Evolutionary conservation across 2,888 invertebrate species (phyloP), one percentile per base, ranked within the genome.

Genomic region (Epirrhoe tristata): DNA sequence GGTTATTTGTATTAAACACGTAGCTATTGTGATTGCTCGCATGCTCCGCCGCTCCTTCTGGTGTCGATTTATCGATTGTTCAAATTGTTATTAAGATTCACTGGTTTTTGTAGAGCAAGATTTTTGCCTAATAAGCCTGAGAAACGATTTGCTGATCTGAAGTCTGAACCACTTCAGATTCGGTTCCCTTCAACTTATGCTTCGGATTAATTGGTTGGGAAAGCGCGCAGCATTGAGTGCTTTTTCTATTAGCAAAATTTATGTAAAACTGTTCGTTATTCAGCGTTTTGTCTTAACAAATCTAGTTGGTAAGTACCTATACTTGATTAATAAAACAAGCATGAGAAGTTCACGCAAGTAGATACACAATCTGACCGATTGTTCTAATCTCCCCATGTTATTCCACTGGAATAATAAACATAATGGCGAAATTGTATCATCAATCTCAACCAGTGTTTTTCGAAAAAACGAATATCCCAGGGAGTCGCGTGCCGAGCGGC

Each of bases 1-100:
- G 82, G 84, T 87, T 91, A 89, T 91, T 91, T 90, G 88, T 87
- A 83, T 79, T 85, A 90, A 90, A 90, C 90, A 88, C 80, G 82
- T 74, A 78, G 77, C 78, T 79, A 77, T 90, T 90, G 87, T 89
- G 77, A 71, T 69, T 83, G 85, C 74, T 79, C 85, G 80, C 82
- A 74, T 82, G 85, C 84, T 80, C 80, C 78, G 79, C 69, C 82
- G 82, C 77, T 74, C 77, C 72, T 72, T 71, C 77, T 81, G 76
- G 78, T 80, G 86, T 84, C 81, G 78, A 79, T 82, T n/a, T 72
- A 68, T 74, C 81, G 78, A 79, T 82, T 72, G 69, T 74, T 71
- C 70, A 46, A 58, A 66, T 58, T 71, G 67, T 81, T 80, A 81
- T 84, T 80, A 81, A 84, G 77, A 81, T 81, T 83, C 77, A 78